phyloP scores from a whole-genome alignment of 1,140 invertebrate genomes.

The Panagrolaimus sp. region DNA sequence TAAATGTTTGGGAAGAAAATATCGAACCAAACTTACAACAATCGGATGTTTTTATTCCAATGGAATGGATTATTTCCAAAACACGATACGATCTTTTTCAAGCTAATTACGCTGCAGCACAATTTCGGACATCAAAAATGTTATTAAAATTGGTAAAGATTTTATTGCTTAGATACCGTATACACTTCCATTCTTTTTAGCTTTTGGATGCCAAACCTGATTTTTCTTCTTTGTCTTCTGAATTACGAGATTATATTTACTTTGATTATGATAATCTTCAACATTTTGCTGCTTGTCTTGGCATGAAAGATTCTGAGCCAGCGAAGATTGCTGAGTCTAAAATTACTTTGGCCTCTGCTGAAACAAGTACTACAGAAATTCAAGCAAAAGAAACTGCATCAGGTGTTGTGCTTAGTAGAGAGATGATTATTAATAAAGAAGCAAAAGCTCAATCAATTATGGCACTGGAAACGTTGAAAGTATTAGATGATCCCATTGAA shows the following conservation, averaged over 20 bases:
- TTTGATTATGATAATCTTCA: background rate
- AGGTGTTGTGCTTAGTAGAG: too few species aligned
- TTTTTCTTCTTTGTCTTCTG: background rate
- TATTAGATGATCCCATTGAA: too few species aligned
- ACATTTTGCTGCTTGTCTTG: background rate
- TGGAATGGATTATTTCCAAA: background rate
- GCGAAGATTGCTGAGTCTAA: background rate
- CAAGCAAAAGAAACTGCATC: too few species aligned
- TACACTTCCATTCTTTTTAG: background rate
- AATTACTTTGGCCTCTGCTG: too few species aligned
- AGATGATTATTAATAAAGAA: too few species aligned
- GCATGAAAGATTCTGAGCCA: background rate
- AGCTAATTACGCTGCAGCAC: background rate
- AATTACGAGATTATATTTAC: background rate
- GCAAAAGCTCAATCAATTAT: too few species aligned
- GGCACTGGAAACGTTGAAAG: too few species aligned
- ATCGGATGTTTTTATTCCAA: background rate
- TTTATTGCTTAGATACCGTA: too few species aligned
- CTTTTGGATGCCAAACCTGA: background rate
- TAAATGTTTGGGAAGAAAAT: background rate
- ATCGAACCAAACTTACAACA: background rate
- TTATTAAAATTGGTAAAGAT: background rate
- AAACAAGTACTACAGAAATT: too few species aligned
- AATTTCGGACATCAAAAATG: background rate
- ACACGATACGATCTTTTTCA: background rate